Evolutionary conservation across 2,888 invertebrate species (phyloP), one percentile per base, ranked within the genome.

Genomic region (Ernsta delagoae): DNA sequence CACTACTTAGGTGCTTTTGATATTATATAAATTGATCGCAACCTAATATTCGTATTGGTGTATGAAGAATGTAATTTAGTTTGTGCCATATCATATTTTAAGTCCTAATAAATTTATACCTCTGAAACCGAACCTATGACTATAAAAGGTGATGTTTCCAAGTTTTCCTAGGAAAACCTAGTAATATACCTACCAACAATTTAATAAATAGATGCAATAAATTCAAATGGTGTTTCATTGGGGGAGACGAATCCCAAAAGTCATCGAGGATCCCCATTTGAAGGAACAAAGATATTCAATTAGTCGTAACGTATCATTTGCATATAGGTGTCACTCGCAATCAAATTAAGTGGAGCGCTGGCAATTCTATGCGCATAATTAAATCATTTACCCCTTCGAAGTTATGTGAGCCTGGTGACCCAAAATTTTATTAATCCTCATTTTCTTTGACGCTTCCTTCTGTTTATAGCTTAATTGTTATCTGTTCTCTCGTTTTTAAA

Each of bases 221-320:
- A 71, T 71, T 72, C 65, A 72, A 72, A 73, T 73, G 70, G 71
- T 70, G 71, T 70, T 72, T 67, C 61, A 59, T 48, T 39, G 48
- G 41, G 67, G 67, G 61, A 31, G 48, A 36, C 12, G 57, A 45
- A 9, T 62, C 68, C 68, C 68, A 68, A 68, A 76, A 87, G 87
- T 84, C 85, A 85, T 85, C 73, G 78, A 80, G 79, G 16, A 74
- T 79, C 82, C 84, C 83, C 78, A 77, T 72, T 74, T 77, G 77
- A 78, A 70, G 75, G 81, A 83, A 92, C 92, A 89, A 85, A 87
- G 88, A 89, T 90, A 92, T 91, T 92, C 92, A 91, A 92, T 92
- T 93, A 90, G 81, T 78, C 80, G 83, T 83, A 80, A 86, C 88
- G 84, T 82, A 86, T 87, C 83, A 92, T 92, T 92, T 92, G 90